Conservation (phyloP, 2,797 vertebrate genomes). For the Urophycis tenuis region DNA sequence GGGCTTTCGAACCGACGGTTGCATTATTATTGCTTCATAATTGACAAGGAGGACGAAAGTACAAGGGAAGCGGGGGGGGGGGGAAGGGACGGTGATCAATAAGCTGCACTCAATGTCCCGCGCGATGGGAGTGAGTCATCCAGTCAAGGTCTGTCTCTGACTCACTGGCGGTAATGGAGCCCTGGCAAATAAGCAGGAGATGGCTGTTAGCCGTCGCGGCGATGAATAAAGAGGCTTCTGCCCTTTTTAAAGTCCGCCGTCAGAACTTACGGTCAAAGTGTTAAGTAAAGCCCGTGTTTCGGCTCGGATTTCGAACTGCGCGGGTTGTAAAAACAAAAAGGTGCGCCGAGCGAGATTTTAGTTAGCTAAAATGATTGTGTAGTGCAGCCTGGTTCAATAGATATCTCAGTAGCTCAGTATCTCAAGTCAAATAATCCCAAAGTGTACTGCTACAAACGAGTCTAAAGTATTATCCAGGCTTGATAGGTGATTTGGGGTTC, state of each 20-base stretch:
- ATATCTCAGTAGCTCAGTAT: neutral
- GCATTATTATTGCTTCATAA: neutral
- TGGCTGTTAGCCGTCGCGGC: constrained; percentile 20
- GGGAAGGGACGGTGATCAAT: no score
- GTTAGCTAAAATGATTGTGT: neutral
- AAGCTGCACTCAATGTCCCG: constrained; percentile 38
- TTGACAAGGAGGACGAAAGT: constrained; percentile 39
- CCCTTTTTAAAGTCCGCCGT: neutral
- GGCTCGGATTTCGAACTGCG: neutral
- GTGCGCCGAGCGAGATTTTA: neutral
- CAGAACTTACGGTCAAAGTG: neutral
- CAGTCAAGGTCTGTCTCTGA: constrained; percentile 12
- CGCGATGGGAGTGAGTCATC: constrained; percentile 24
- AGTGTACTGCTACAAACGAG: neutral
- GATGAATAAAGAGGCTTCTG: constrained; percentile 6
- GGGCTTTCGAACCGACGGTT: neutral
- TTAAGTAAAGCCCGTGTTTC: neutral
- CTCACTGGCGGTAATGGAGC: constrained; percentile 25
- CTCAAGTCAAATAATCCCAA: neutral
- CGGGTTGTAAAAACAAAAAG: neutral
- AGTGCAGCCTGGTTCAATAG: neutral
- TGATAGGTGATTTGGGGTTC: neutral
- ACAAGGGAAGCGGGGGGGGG: constrained; percentile 11
- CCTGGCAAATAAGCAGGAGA: constrained; percentile 18
- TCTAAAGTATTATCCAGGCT: neutral